A percentile compares a stretch with the other conserved stretches of the same genome.
Evolutionary conservation across 2,888 invertebrate species (phyloP).

Genomic region (Leptura quadrifasciata): DNA sequence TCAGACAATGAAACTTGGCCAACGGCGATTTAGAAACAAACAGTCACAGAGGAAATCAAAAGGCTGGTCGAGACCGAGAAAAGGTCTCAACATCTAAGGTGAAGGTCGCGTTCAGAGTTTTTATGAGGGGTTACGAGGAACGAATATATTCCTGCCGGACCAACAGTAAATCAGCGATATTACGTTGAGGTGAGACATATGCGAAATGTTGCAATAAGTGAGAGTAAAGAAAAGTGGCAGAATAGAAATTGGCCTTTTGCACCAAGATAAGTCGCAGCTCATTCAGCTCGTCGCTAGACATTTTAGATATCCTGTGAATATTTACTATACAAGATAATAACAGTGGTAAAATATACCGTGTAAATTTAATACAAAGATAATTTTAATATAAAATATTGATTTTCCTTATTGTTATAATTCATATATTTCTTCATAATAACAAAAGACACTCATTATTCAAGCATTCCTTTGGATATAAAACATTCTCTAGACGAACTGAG

Average conservation of each 20-base stretch:
- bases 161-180: conserved; percentile 2
- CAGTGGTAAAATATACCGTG: neutral
- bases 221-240: neutral
- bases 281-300: neutral
- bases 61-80: neutral
- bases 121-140: neutral
- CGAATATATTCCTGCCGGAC: neutral
- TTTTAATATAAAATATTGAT: neutral
- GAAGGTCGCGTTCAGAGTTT: neutral
- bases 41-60: neutral
- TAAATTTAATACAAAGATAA: neutral
- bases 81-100: neutral
- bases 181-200: conserved; percentile 7
- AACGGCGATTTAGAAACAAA: conserved; percentile 2
- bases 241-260: conserved; percentile 7
- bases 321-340: neutral
- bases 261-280: conserved; percentile 4
- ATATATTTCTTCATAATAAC: too few species aligned
- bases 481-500: too few species aligned
- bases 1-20: neutral
- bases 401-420: too few species aligned
- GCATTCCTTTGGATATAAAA: too few species aligned
- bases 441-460: too few species aligned
- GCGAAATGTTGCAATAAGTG: neutral
- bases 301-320: neutral